Percentiles rank a stretch among this genome's conserved stretches.
Conservation (phyloP, 2,113 vertebrate species). For the Percina caprodes region DNA sequence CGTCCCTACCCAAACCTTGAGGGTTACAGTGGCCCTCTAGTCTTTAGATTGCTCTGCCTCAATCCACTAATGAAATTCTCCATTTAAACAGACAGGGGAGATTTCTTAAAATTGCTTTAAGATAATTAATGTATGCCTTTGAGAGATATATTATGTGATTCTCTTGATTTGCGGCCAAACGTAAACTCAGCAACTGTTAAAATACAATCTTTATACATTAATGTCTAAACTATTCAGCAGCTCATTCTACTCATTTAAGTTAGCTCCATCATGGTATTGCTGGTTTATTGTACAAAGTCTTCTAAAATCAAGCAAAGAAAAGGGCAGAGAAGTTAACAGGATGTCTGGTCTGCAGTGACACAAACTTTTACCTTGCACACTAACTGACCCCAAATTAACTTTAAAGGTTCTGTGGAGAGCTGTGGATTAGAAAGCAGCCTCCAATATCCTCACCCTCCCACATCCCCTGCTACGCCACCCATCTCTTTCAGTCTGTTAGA, state of each 20-base stretch:
- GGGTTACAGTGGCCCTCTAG: constrained; percentile 59
- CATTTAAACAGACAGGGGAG: constrained; percentile 49
- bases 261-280: neutral
- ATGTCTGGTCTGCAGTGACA: constrained; percentile 14
- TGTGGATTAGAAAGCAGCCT: constrained; percentile 40
- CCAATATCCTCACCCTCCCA: constrained; percentile 1
- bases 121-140: constrained; percentile 59
- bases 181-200: constrained; percentile 48
- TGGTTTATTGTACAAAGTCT: constrained; percentile 10
- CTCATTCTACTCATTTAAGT: constrained; percentile 31
- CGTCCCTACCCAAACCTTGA: constrained; percentile 56
- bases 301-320: constrained; percentile 28
- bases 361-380: constrained; percentile 10
- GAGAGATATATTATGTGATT: constrained; percentile 38
- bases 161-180: constrained; percentile 37
- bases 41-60: constrained; percentile 68
- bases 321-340: constrained; percentile 1
- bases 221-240: constrained; percentile 15
- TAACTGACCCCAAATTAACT: constrained; percentile 72
- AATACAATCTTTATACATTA: constrained; percentile 34
- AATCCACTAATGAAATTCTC: constrained; percentile 73
- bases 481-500: constrained; percentile 59
- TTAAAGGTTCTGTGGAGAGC: constrained; percentile 51
- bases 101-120: constrained; percentile 48
- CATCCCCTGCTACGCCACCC: constrained; percentile 13